Evolutionary conservation across 2,797 vertebrate species (phyloP).

Genomic region (Phrynocephalus vlangalii): DNA sequence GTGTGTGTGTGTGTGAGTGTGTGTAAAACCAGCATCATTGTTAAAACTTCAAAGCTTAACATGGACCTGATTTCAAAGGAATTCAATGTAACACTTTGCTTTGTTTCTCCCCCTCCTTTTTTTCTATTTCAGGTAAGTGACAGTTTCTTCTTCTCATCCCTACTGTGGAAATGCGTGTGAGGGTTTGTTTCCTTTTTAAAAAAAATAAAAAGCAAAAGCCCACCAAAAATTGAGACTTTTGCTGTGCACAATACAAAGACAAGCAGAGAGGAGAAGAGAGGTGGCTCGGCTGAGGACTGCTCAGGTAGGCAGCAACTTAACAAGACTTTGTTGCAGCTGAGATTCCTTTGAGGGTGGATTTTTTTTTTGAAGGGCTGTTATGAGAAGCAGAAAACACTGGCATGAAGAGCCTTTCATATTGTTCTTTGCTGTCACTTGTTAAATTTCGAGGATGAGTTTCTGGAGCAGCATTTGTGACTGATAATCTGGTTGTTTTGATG

Average conservation of each 20-base stretch:
- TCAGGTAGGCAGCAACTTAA: constrained; percentile 70
- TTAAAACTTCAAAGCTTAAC: constrained; percentile 75
- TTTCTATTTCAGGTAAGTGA: constrained; percentile 77
- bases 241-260: constrained; percentile 30
- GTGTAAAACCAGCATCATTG: constrained; percentile 52
- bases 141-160: constrained; percentile 75
- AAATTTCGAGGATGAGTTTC: neutral
- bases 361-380: neutral
- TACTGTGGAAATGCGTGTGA: constrained; percentile 67
- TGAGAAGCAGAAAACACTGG: accelerated
- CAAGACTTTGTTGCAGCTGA: neutral
- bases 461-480: accelerated
- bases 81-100: constrained; percentile 62
- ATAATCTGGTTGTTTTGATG: neutral
- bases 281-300: constrained; percentile 45
- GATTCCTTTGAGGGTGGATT: neutral
- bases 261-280: constrained; percentile 61
- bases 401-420: accelerated
- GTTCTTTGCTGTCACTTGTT: neutral
- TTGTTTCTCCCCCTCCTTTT: constrained; percentile 46
- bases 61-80: constrained; percentile 79
- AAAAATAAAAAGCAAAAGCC: constrained; percentile 45
- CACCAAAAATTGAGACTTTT: constrained; percentile 31
- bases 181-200: constrained; percentile 21
- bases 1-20: constrained; percentile 15